A percentile compares a stretch with the other conserved stretches of the same genome.
phyloP scores from a whole-genome alignment of 1,140 invertebrate genomes.

The Zaprionus ornatus region DNA sequence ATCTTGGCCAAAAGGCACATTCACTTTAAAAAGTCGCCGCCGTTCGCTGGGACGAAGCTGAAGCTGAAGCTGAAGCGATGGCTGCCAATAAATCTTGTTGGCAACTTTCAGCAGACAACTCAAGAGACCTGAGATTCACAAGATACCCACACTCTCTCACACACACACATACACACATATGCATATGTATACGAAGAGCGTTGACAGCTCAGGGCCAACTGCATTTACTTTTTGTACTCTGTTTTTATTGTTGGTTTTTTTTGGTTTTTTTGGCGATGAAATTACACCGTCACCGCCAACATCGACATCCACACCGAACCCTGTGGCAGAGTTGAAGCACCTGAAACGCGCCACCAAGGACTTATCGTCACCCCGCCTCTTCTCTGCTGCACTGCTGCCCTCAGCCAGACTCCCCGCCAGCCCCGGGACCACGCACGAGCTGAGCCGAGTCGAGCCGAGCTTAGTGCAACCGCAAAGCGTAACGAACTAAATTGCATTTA shows the following conservation, averaged over 20 bases:
- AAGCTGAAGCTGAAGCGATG: conserved; percentile 8
- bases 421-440: not conserved
- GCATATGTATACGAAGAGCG: conserved; percentile 18
- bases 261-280: conserved; percentile 67
- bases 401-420: not conserved
- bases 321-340: conserved; percentile 67
- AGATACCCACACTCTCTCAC: conserved; percentile 13
- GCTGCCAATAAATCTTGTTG: conserved; percentile 75
- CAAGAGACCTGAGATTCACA: conserved; percentile 41
- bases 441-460: conserved; percentile 1
- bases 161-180: conserved; percentile 3
- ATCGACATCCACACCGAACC: conserved; percentile 29
- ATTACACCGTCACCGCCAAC: conserved; percentile 63
- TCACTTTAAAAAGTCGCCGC: conserved; percentile 73
- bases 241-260: conserved; percentile 39
- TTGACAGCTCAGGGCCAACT: conserved; percentile 80
- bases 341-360: conserved; percentile 73
- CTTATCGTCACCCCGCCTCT: conserved; percentile 44
- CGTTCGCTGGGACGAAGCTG: conserved; percentile 48
- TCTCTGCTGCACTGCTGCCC: not conserved
- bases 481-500: conserved; percentile 82
- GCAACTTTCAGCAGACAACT: conserved; percentile 69
- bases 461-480: conserved; percentile 68
- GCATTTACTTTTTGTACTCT: conserved; percentile 71
- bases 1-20: conserved; percentile 70